Conservation (phyloP, 2,113 vertebrate genomes). For the Hippocampus guttulatus region DNA sequence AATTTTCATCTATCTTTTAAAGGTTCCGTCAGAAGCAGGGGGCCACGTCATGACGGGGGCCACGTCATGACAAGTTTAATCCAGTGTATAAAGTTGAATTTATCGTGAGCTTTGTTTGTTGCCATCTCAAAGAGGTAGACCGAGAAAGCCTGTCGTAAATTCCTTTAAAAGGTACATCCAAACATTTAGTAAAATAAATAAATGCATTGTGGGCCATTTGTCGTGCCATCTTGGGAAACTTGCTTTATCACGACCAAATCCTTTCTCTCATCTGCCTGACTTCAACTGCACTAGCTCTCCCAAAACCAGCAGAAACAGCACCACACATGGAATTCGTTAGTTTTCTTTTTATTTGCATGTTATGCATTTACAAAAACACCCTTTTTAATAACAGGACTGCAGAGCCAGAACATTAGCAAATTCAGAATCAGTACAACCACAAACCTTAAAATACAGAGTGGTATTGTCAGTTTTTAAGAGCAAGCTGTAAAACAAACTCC, state of each 20-base stretch:
- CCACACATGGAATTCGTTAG: conserved; percentile 19
- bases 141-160: neutral
- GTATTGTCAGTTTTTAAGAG: conserved; percentile 78
- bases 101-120: neutral
- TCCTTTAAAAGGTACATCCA: neutral
- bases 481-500: conserved; percentile 82
- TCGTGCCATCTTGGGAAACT: neutral
- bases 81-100: neutral
- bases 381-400: conserved; percentile 56
- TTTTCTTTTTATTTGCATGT: conserved; percentile 61
- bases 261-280: neutral
- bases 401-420: conserved; percentile 61
- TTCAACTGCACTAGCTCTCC: neutral
- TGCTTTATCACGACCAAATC: neutral
- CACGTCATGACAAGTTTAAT: neutral
- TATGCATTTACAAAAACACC: conserved; percentile 61
- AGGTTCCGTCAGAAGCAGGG: neutral
- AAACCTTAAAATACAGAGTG: conserved; percentile 62
- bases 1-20: neutral
- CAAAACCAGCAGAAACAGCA: neutral
- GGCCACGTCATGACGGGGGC: neutral
- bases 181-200: neutral
- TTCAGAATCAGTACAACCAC: conserved; percentile 56
- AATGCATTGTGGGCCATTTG: neutral
- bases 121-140: conserved; percentile 2